Percentiles rank a stretch among this genome's conserved stretches.
These are phyloP conservation scores for Meliscaeva auricollis DNA, from an alignment of 2,888 invertebrate genomes.

Conservation along the genomic window DNA sequence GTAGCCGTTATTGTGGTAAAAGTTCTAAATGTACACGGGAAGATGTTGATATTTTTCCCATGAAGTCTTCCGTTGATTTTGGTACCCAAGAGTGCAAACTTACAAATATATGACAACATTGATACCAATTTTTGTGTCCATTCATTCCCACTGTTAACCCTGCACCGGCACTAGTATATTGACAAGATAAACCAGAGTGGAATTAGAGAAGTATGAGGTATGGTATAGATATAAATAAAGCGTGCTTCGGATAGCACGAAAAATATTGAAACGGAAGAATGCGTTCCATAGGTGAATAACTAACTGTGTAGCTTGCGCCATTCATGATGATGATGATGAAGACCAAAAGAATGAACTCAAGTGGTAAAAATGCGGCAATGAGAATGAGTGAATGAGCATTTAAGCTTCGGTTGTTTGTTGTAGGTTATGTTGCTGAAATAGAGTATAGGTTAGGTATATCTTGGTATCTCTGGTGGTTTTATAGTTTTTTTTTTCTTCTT, in stretches of 20 bases:
- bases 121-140: neutral
- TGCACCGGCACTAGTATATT: too few species aligned
- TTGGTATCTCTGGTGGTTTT: slow-evolving; percentile 10
- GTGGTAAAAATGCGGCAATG: slow-evolving; percentile 60
- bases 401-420: slow-evolving; percentile 27
- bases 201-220: neutral
- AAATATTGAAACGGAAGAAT: slow-evolving; percentile 68
- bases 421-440: slow-evolving; percentile 34
- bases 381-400: slow-evolving; percentile 48
- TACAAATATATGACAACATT: too few species aligned
- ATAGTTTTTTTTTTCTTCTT: slow-evolving; percentile 8
- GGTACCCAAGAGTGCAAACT: too few species aligned
- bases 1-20: too few species aligned
- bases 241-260: slow-evolving; percentile 23
- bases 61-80: too few species aligned
- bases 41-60: too few species aligned
- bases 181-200: neutral
- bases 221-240: slow-evolving; percentile 45
- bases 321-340: slow-evolving; percentile 25
- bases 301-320: slow-evolving; percentile 51
- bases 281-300: slow-evolving; percentile 61
- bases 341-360: slow-evolving; percentile 49
- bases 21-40: too few species aligned
- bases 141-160: neutral
- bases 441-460: slow-evolving; percentile 12